These are phyloP conservation scores for Thamnophis sirtalis DNA, from an alignment of 2,113 vertebrate species.

Conservation along the genomic window DNA sequence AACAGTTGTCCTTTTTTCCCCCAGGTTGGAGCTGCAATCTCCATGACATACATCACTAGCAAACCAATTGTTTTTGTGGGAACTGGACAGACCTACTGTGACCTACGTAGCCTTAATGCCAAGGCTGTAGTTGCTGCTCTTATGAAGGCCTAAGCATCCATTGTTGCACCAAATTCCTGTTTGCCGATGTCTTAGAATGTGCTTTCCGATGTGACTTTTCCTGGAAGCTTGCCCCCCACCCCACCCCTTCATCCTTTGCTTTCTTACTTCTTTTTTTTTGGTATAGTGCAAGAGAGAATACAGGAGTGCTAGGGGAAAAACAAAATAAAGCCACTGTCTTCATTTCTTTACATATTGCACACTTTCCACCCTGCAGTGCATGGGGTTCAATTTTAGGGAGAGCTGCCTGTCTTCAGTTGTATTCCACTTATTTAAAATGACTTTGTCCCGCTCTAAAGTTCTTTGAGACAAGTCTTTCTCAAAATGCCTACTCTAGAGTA, in stretches of 20 bases:
- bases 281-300: constrained; percentile 48
- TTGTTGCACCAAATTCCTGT: constrained; percentile 55
- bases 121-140: constrained; percentile 93
- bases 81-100: constrained; percentile 96
- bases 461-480: background rate
- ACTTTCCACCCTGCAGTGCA: background rate
- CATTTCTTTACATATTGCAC: background rate
- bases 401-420: background rate
- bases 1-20: background rate
- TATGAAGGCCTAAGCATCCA: constrained; percentile 86
- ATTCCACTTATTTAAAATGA: background rate
- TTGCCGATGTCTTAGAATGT: constrained; percentile 57
- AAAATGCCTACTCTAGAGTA: background rate
- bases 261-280: constrained; percentile 2
- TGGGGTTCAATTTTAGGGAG: background rate
- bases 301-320: fast-evolving
- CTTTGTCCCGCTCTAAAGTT: background rate
- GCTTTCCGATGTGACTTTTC: constrained; percentile 59
- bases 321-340: background rate
- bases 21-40: constrained; percentile 96
- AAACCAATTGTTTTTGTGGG: constrained; percentile 98
- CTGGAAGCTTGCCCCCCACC: background rate
- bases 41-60: constrained; percentile 98
- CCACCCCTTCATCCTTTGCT: background rate
- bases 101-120: constrained; percentile 95